phyloP scores from a whole-genome alignment of 2,888 invertebrate genomes.

The Agonopterix arenella region DNA sequence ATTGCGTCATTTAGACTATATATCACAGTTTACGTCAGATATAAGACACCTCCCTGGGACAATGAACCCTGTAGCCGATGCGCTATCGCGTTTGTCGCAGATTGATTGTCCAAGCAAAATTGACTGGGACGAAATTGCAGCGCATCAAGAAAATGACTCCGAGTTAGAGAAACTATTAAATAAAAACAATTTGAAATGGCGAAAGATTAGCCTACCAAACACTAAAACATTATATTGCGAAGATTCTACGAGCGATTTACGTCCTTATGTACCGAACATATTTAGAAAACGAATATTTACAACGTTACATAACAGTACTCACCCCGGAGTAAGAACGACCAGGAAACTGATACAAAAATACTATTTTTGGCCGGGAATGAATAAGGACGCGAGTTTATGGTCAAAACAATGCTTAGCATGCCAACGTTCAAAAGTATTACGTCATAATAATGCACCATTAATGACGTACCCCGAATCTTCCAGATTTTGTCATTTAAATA shows the following conservation, averaged over 20 bases:
- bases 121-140: background rate
- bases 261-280: slow-evolving; percentile 4
- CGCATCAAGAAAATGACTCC: background rate
- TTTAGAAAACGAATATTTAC: slow-evolving; percentile 4
- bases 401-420: slow-evolving; percentile 3
- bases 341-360: background rate
- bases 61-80: background rate
- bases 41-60: slow-evolving; percentile 2
- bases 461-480: slow-evolving; percentile 2
- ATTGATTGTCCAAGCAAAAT: background rate
- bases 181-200: background rate
- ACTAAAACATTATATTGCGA: slow-evolving; percentile 6
- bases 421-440: slow-evolving; percentile 5
- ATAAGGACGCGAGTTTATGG: slow-evolving; percentile 2
- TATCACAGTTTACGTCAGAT: slow-evolving; percentile 5
- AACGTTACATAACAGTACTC: slow-evolving; percentile 2
- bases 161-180: background rate
- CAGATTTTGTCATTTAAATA: slow-evolving; percentile 7
- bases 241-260: slow-evolving; percentile 1
- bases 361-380: slow-evolving; percentile 5
- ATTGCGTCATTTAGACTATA: slow-evolving; percentile 3
- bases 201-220: slow-evolving; percentile 7
- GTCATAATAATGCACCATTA: slow-evolving; percentile 4
- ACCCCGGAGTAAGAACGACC: too few species aligned
- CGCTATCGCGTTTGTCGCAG: slow-evolving; percentile 2